These are phyloP conservation scores for Vollenhovia emeryi DNA, from an alignment of 1,140 invertebrate species.

Conservation along the genomic window DNA sequence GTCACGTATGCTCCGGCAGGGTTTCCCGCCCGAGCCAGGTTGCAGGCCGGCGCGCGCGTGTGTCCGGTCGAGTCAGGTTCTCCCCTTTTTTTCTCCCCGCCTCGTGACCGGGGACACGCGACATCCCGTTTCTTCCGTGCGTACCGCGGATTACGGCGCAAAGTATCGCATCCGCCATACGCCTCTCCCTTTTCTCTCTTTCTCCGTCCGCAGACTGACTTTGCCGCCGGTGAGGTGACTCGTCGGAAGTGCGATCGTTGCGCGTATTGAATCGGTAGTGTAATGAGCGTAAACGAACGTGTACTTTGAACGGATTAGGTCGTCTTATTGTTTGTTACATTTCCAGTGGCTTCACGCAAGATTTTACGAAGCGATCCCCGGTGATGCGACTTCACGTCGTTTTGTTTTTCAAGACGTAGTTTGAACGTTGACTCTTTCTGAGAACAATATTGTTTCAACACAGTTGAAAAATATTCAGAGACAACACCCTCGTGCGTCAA, in stretches of 20 bases:
- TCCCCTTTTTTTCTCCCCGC: not conserved
- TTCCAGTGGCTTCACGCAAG: not conserved
- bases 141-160: slow-evolving; percentile 19
- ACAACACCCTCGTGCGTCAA: not conserved
- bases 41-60: slow-evolving; percentile 52
- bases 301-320: not conserved
- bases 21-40: slow-evolving; percentile 44
- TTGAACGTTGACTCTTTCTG: not conserved
- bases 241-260: not conserved
- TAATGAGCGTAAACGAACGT: slow-evolving; percentile 2
- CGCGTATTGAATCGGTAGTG: not conserved
- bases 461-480: not conserved
- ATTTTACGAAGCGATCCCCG: not conserved
- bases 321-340: not conserved
- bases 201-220: not conserved
- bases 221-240: not conserved
- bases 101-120: not conserved
- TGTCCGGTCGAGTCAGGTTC: not conserved
- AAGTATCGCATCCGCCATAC: slow-evolving; percentile 26
- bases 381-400: not conserved
- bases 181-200: not conserved
- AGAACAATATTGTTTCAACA: not conserved
- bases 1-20: slow-evolving; percentile 8
- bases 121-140: slow-evolving; percentile 20
- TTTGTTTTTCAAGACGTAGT: not conserved